Base-by-base conservation (phyloP, 2,797 vertebrate genomes). In the Tragelaphus oryx region DNA sequence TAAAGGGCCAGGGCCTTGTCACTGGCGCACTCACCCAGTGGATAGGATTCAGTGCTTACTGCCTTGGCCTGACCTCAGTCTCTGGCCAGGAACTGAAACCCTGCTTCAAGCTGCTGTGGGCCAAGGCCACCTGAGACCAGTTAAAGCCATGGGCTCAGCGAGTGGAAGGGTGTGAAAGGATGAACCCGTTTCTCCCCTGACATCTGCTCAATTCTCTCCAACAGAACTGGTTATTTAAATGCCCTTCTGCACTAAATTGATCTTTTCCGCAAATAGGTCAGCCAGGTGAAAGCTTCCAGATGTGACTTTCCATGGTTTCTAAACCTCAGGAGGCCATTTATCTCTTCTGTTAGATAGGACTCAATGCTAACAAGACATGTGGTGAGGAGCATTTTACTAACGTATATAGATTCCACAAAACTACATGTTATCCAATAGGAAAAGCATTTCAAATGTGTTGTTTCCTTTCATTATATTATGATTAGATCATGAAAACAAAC, bases 241-340 rank as follows among this genome's bases (percentile, higher is more conserved):
- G 5, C 60, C 55, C 76, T 80, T 95, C 92, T 93, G 65, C 79
- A 96, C 93, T 93, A 94, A 76, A 88, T 65, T 95, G 97, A 96
- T 78, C 91, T 96, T 96, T 96, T 82, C 54, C 6, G n/a, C 22
- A 62, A 93, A 93, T 78, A 93, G 91, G 93, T 96, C 95, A 95
- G 76, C 91, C 96, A 97, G 91, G 93, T 97, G 83, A 92, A 95
- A 96, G 83, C 37, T 91, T 91, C 87, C 93, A 95, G 92, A 95
- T 95, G 87, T 85, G 83, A 95, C 79, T 95, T 95, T 91, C 44
- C 60, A 33, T 24, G 33, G 50, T 52, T 78, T 87, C 68, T 75
- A 87, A 94, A 81, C 78, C 71, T 68, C 83, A n/a, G 71, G 59
- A 91, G 46, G 50, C 62, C 22, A 87, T 87, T 97, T 96, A 93